A percentile compares a stretch with the other conserved stretches of the same genome.
Conservation (phyloP, 2,113 vertebrate genomes). For the chimpanzee (Pan troglodytes) region DNA sequence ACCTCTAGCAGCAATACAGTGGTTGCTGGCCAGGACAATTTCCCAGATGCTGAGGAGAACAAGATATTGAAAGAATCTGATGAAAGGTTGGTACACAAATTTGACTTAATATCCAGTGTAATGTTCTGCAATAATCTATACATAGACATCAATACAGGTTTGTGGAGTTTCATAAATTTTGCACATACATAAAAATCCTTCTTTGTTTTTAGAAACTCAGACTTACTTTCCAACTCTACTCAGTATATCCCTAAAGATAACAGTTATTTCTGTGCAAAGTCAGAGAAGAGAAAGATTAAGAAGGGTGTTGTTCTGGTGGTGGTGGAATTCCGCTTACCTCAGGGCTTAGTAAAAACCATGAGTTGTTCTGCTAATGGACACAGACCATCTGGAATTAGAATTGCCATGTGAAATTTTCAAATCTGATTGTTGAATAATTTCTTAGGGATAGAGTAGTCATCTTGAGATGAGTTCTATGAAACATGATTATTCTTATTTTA, state of each 20-base stretch:
- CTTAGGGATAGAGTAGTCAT: not conserved
- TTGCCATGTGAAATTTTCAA: not conserved
- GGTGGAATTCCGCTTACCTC: not conserved
- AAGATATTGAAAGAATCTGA: constrained; percentile 92
- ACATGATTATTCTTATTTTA: not conserved
- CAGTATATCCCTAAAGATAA: not conserved
- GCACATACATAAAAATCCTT: not conserved
- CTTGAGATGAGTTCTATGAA: not conserved
- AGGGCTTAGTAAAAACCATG: not conserved
- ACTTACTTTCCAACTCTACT: not conserved
- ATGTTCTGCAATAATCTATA: not conserved
- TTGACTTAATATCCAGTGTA: not conserved
- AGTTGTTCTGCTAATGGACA: not conserved
- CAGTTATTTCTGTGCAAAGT: not conserved
- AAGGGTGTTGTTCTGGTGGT: not conserved
- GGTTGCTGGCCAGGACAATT: constrained; percentile 94
- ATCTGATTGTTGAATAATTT: not conserved
- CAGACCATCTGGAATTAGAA: not conserved
- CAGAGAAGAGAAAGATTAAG: not conserved
- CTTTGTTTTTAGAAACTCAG: not conserved
- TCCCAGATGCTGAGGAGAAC: constrained; percentile 92
- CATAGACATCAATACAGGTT: not conserved
- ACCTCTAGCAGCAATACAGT: constrained; percentile 98
- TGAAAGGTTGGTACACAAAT: constrained; percentile 88
- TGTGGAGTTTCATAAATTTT: not conserved